phyloP scores from a whole-genome alignment of 1,140 invertebrate species.

The Dendroctonus valens region DNA sequence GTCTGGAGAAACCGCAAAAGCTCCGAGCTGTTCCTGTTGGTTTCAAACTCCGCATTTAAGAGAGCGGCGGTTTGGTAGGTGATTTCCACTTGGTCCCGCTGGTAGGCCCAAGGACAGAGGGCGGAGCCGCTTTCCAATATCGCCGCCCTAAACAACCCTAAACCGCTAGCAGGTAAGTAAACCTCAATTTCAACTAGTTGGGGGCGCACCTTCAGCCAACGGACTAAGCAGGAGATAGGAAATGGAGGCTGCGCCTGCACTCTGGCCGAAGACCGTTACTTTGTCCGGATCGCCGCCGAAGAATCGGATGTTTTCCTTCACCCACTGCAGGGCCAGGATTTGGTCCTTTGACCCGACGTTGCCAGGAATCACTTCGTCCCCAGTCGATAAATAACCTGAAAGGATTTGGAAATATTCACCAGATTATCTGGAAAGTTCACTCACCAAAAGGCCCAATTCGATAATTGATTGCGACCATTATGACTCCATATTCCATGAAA shows the following conservation, averaged over 20 bases:
- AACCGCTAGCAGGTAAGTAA: background rate
- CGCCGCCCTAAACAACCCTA: slow-evolving; percentile 37
- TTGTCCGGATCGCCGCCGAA: slow-evolving; percentile 72
- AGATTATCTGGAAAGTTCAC: background rate
- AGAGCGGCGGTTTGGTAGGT: slow-evolving; percentile 26
- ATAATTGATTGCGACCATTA: slow-evolving; percentile 56
- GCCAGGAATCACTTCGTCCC: slow-evolving; percentile 59
- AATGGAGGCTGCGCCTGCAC: slow-evolving; percentile 64
- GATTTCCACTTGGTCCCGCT: slow-evolving; percentile 29
- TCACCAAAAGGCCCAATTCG: slow-evolving; percentile 52
- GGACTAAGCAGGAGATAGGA: slow-evolving; percentile 59
- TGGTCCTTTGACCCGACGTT: slow-evolving; percentile 75
- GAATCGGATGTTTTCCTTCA: slow-evolving; percentile 63
- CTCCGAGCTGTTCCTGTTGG: slow-evolving; percentile 23
- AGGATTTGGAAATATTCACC: background rate
- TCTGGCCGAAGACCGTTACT: slow-evolving; percentile 68
- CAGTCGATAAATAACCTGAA: slow-evolving; percentile 55
- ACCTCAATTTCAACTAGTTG: background rate
- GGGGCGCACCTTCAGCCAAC: slow-evolving; percentile 13
- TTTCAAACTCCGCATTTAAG: slow-evolving; percentile 26
- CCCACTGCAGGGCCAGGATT: slow-evolving; percentile 67
- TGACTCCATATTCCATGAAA: slow-evolving; percentile 57
- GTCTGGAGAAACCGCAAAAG: slow-evolving; percentile 32
- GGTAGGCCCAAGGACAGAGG: slow-evolving; percentile 34
- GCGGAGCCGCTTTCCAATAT: slow-evolving; percentile 33